Base-by-base conservation (phyloP, 2,113 vertebrate genomes). In the Sisor rabdophorus region DNA sequence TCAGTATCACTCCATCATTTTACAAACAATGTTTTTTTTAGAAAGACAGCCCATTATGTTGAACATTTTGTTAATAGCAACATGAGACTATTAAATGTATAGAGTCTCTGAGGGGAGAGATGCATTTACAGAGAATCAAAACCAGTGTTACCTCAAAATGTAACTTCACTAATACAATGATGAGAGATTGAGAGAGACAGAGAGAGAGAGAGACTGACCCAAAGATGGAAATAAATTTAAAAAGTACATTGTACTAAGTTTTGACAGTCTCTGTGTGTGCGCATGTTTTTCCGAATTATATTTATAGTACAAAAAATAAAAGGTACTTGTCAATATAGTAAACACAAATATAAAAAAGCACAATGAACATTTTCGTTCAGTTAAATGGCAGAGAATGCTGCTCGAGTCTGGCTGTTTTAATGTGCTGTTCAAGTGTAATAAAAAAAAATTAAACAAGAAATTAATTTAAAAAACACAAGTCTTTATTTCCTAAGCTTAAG, bases 11-110 rank as follows among this genome's bases (percentile, higher is more conserved):
- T 71, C 73, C 69, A 48, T 69, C 82, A 71, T 68, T 73, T 83
- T 81, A 87, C 82, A 88, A 90, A 86, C 55, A 78, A 80, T 81
- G 44, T 83, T 80, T 80, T 74, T 77, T 69, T 69, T 69, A 82
- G 75, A 83, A 79, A 87, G 72, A 82, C 75, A 60, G 68, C 83
- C 80, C 59, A 26, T 86, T 83, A 88, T 85, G 85, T 90, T 91
- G 92, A 90, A 92, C 89, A 88, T 90, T 92, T 92, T 91, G 91
- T 95, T 95, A 94, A 94, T 94, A 95, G 92, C 93, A 95, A 95
- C 92, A 94, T 93, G 92, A 93, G 92, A 94, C 91, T 95, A 94
- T 89, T 94, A 93, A 95, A 93, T 93, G 94, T 92, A 95, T 92
- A 95, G 88, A 93, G 90, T 90, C 91, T 92, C 89, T 92, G 87